Conservation (phyloP, 2,888 invertebrate species). For the Megastigmus dorsalis region DNA sequence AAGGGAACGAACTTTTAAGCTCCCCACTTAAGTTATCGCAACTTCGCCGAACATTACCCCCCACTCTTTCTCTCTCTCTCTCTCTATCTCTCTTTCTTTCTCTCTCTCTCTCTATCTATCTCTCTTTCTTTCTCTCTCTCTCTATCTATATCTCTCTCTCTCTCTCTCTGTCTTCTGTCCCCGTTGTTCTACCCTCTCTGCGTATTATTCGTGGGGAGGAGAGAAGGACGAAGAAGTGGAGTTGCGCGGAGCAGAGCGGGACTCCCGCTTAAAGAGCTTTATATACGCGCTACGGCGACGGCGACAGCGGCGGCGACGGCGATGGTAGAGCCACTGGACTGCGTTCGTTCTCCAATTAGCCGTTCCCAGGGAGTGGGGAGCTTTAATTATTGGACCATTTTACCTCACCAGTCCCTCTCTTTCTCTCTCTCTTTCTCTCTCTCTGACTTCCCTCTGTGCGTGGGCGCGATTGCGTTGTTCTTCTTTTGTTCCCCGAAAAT, state of each 20-base stretch:
- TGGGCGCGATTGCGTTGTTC: no score
- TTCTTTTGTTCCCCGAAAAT: no score
- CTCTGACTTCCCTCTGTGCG: neutral
- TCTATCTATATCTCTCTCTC: no score
- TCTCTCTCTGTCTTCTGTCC: no score
- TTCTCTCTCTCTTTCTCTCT: neutral
- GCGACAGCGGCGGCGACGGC: no score
- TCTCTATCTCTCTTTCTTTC: no score
- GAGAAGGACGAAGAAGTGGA: neutral
- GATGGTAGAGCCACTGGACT: constrained; percentile 8
- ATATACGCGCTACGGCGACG: no score
- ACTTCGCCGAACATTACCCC: constrained; percentile 2
- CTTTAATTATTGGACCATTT: constrained; percentile 33
- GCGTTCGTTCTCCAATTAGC: constrained; percentile 21
- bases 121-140: no score
- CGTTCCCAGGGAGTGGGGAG: neutral
- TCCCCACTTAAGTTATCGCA: constrained; percentile 13
- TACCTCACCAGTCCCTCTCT: neutral
- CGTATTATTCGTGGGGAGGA: neutral
- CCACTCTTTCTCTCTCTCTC: no score
- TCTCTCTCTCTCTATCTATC: no score
- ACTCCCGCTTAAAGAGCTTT: constrained; percentile 6
- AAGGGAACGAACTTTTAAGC: constrained; percentile 20
- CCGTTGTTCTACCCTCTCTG: neutral
- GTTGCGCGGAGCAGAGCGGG: neutral